These are phyloP conservation scores for Zygaena filipendulae DNA, from an alignment of 2,888 invertebrate species.

Conservation along the genomic window DNA sequence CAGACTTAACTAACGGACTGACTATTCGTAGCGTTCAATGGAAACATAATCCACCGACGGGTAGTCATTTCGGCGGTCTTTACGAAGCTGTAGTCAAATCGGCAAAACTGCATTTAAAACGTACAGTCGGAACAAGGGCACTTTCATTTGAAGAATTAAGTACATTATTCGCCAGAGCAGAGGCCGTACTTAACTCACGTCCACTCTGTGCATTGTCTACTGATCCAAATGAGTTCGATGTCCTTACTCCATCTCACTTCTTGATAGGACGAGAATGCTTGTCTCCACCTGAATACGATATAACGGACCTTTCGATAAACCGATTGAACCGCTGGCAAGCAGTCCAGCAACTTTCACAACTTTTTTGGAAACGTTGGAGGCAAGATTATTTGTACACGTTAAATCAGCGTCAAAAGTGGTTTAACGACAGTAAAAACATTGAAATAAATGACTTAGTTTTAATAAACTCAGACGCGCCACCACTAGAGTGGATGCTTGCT, in stretches of 20 bases:
- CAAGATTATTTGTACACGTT: conserved; percentile 11
- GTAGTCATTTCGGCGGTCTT: conserved; percentile 10
- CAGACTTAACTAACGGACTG: no score
- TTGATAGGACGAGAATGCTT: conserved; percentile 8
- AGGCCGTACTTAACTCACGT: conserved; percentile 10
- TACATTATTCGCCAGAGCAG: conserved; percentile 9
- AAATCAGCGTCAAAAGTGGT: conserved; percentile 12
- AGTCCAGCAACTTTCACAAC: conserved; percentile 9
- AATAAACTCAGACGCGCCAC: not conserved
- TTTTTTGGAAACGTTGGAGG: conserved; percentile 15
- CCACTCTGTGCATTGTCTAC: conserved; percentile 10
- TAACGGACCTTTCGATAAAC: conserved; percentile 1
- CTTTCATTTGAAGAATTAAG: conserved; percentile 13
- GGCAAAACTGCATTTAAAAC: conserved; percentile 9
- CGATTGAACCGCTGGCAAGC: conserved; percentile 7
- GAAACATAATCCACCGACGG: conserved; percentile 6
- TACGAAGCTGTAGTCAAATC: no score
- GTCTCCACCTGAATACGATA: conserved; percentile 8
- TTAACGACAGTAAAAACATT: conserved; percentile 2
- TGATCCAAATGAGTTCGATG: conserved; percentile 11
- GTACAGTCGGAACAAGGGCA: not conserved
- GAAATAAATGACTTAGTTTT: not conserved
- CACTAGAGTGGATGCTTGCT: not conserved
- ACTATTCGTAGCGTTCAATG: no score
- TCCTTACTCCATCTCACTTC: conserved; percentile 12